Evolutionary conservation across 2,888 invertebrate species (phyloP), one percentile per base, ranked within the genome.

Genomic region (Amiota communis): DNA sequence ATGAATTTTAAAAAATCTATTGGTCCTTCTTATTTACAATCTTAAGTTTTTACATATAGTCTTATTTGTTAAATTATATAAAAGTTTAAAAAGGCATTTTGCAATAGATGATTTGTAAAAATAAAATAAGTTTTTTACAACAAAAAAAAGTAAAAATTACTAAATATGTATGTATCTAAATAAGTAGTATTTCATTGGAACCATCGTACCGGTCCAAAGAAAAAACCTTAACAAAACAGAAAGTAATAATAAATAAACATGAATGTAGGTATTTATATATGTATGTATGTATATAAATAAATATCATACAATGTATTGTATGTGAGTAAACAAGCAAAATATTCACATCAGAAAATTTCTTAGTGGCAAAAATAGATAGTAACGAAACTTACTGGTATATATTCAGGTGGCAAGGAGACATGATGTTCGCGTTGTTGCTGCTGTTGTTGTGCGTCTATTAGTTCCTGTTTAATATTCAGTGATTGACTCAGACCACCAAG

Each of bases 201-300:
- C 89, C 89, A 88, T 89, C 89, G 89, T 85, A 89, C 88, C 90
- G 89, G 88, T 88, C 87, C 89, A 90, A 90, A 90, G 90, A 90
- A 90, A 90, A 90, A 90, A 90, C 90, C 90, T 90, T 89, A 89
- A 90, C 90, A 90, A n/a, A 87, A 82, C 78, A 82, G 80, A 85
- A 17, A 68, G 1, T n/a, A 36, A 36, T 36, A 36, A 36, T 36
- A 36, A 36, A 2, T 23, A 36, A 36, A 4, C 2, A 73, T 72
- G 65, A 72, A 75, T 74, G n/a, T n/a, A n/a, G n/a, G n/a, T n/a
- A n/a, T n/a, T n/a, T n/a, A 71, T 17, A 10, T 13, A 51, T 61
- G 74, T 72, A 61, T 75, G 63, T 74, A 72, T 75, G 23, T 13
- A 59, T 36, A 0, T 23, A 36, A 4, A 36, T 36, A 36, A 36